Conservation (phyloP, 2,797 vertebrate genomes). For the Hydrocynus forskahlii region DNA sequence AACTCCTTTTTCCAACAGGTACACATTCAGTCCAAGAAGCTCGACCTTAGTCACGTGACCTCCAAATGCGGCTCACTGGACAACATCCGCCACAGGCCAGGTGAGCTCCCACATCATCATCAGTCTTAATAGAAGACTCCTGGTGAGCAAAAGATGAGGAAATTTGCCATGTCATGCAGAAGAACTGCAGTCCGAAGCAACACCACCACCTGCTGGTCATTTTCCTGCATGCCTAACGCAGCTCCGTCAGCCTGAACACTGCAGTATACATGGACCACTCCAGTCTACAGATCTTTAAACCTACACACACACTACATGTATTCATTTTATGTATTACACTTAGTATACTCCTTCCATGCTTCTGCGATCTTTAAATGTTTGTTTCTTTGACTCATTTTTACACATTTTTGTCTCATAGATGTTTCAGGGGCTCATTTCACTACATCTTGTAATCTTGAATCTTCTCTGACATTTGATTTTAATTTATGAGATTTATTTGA, state of each 20-base stretch:
- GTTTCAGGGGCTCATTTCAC: too few species aligned
- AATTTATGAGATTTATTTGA: too few species aligned
- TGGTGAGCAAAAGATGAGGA: background rate
- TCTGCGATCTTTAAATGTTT: too few species aligned
- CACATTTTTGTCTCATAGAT: too few species aligned
- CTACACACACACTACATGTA: too few species aligned
- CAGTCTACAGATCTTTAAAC: background rate
- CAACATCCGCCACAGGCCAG: slow-evolving; percentile 98
- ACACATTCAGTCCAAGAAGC: slow-evolving; percentile 97
- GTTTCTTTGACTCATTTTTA: too few species aligned
- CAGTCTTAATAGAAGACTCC: background rate
- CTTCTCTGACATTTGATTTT: too few species aligned
- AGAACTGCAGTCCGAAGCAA: slow-evolving; percentile 14
- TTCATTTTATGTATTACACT: too few species aligned
- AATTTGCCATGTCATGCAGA: slow-evolving; percentile 8
- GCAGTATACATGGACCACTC: background rate
- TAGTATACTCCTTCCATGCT: too few species aligned
- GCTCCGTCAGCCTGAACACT: background rate
- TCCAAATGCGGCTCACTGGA: slow-evolving; percentile 97
- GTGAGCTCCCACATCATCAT: slow-evolving; percentile 68
- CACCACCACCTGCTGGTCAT: slow-evolving; percentile 68
- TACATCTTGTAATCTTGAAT: too few species aligned
- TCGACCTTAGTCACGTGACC: slow-evolving; percentile 96
- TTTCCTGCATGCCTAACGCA: background rate
- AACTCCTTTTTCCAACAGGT: slow-evolving; percentile 75